Percentiles rank a stretch among this genome's conserved stretches.
Evolutionary conservation across 2,113 vertebrate species (phyloP).

Genomic region (Percina caprodes): DNA sequence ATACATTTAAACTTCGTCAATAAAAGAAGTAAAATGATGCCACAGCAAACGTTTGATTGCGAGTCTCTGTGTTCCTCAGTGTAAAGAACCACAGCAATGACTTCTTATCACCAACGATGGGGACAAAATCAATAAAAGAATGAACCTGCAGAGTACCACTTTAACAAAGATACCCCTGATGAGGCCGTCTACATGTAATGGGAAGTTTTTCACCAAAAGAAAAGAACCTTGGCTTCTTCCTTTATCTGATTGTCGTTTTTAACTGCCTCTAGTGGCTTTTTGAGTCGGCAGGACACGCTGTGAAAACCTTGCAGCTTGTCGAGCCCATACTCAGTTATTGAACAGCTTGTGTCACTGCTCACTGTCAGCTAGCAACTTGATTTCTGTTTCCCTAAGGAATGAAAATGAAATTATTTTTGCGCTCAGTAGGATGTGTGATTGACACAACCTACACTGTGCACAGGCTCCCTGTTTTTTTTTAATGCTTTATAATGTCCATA

Average conservation of each 20-base stretch:
- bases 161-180: slow-evolving; percentile 33
- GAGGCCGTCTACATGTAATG: slow-evolving; percentile 37
- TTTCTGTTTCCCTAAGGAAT: slow-evolving; percentile 58
- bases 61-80: background rate
- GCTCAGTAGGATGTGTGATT: slow-evolving; percentile 54
- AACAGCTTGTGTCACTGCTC: slow-evolving; percentile 62
- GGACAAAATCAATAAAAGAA: slow-evolving; percentile 51
- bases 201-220: slow-evolving; percentile 24
- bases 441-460: slow-evolving; percentile 42
- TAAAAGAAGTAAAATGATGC: slow-evolving; percentile 11
- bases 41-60: slow-evolving; percentile 11
- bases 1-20: slow-evolving; percentile 5
- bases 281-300: slow-evolving; percentile 6
- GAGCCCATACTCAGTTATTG: slow-evolving; percentile 48
- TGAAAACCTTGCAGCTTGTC: slow-evolving; percentile 42
- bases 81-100: slow-evolving; percentile 27
- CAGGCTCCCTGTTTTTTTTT: slow-evolving; percentile 11
- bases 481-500: slow-evolving; percentile 11
- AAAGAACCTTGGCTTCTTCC: slow-evolving; percentile 1
- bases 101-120: slow-evolving; percentile 48
- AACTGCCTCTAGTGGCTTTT: slow-evolving; percentile 36
- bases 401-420: slow-evolving; percentile 59
- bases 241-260: slow-evolving; percentile 48
- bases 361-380: slow-evolving; percentile 64
- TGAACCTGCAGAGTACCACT: slow-evolving; percentile 1